Base-by-base conservation (phyloP, 1,140 invertebrate genomes). In the Drosophila mauritiana region DNA sequence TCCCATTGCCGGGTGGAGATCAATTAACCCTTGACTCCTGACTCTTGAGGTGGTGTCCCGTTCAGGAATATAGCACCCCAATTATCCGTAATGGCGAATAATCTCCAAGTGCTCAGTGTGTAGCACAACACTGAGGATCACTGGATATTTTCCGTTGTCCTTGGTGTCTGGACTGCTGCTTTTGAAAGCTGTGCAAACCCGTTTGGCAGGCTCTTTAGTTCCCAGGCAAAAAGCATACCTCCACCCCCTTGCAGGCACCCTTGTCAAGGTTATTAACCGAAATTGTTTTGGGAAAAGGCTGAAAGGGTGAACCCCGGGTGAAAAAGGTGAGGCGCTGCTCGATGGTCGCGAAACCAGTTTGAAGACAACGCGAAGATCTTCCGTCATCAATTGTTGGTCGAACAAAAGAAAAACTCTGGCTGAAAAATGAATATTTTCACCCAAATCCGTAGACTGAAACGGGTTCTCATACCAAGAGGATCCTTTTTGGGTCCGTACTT, bases 341-440 rank as follows among this genome's bases (percentile, higher is more conserved):
- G 40, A 65, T 72, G 77, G 64, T 64, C 74, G 72, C 40, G 6
- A 64, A 86, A 86, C 83, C 27, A 52, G 83, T 88, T 88, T 88
- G 51, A 83, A 88, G 84, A 86, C 79, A 82, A 52, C 63, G 34
- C 75, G 34, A 88, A 88, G 80, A 88, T 89, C 80, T 84, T 78
- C 64, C 48, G 68, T 89, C 73, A 86, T 86, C 84, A 89, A 88
- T 88, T 88, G 80, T 89, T 68, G 58, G 31, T 43, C n/a, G 40
- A 73, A 88, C 84, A 88, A 88, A 89, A 69, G 85, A 90, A 69
- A 78, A 77, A 45, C 22, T 49, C 31, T 25, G 48, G 15, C 62
- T 57, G 57, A 89, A 85, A 85, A 85, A 85, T 85, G 43, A 39
- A 65, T 69, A 37, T 51, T 63, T 67, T 62, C 20, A 68, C 53